A percentile compares a stretch with the other conserved stretches of the same genome.
Conservation (phyloP, 2,888 invertebrate genomes). For the Cryptocephalus moraei region DNA sequence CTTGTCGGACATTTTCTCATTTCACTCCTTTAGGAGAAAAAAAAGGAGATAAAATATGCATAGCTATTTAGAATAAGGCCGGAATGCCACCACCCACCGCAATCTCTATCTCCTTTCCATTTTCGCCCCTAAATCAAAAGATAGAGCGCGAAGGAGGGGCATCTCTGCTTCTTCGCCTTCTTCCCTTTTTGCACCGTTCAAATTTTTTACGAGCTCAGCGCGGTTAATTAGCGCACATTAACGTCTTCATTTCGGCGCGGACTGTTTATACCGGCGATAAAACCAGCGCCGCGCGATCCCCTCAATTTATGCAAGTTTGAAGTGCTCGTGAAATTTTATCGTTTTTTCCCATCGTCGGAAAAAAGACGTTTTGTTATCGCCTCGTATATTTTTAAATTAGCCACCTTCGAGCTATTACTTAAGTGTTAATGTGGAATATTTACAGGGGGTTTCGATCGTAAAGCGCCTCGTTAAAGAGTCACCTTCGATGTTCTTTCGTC, state of each 20-base stretch:
- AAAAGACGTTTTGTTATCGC: slow-evolving; percentile 29
- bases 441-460: slow-evolving; percentile 11
- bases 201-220: slow-evolving; percentile 3
- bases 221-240: slow-evolving; percentile 6
- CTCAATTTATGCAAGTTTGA: slow-evolving; percentile 28
- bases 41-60: no score
- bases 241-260: slow-evolving; percentile 8
- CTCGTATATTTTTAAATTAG: slow-evolving; percentile 28
- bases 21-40: no score
- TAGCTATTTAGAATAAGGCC: no score
- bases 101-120: no score
- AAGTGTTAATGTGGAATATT: slow-evolving; percentile 22
- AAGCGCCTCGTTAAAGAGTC: slow-evolving; percentile 9
- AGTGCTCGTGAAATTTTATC: slow-evolving; percentile 28
- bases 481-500: slow-evolving; percentile 3
- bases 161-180: no score
- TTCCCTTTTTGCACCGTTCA: not conserved
- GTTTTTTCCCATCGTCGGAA: slow-evolving; percentile 20
- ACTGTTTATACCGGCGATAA: slow-evolving; percentile 14
- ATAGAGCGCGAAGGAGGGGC: no score
- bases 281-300: slow-evolving; percentile 13
- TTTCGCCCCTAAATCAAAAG: no score
- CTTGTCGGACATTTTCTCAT: no score
- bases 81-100: no score
- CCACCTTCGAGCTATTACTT: slow-evolving; percentile 21